Evolutionary conservation across 1,140 invertebrate species (phyloP).

Genomic region (Heliconius eleuchia): DNA sequence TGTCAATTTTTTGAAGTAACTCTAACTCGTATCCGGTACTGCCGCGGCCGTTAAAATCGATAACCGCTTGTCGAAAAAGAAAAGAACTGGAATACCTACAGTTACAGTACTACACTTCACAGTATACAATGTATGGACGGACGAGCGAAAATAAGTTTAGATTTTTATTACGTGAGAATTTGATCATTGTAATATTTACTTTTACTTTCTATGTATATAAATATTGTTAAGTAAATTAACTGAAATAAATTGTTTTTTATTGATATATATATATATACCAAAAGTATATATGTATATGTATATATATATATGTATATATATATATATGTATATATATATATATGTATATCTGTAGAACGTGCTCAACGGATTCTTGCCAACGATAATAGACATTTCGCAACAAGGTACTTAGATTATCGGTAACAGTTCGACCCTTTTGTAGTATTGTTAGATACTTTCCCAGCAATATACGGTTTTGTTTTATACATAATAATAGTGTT

Average conservation of each 20-base stretch:
- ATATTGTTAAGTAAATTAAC: too few relatives aligned
- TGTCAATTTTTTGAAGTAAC: conserved; percentile 16
- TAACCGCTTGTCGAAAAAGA: conserved; percentile 36
- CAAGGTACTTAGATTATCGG: not conserved
- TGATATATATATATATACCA: too few relatives aligned
- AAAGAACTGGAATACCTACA: not conserved
- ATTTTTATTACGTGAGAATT: not conserved
- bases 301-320: not conserved
- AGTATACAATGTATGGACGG: not conserved
- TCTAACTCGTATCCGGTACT: conserved; percentile 3
- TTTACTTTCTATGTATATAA: not conserved
- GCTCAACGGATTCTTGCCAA: not conserved
- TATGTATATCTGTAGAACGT: conserved; percentile 8
- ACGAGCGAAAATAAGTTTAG: not conserved
- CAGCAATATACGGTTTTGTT: not conserved
- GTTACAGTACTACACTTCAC: not conserved
- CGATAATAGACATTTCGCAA: conserved; percentile 15
- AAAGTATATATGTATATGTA: too few relatives aligned
- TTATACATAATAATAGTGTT: conserved; percentile 14
- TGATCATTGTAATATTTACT: not conserved
- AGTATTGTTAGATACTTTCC: conserved; percentile 15
- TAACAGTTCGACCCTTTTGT: not conserved
- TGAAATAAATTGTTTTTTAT: too few relatives aligned
- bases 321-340: not conserved
- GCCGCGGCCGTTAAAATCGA: conserved; percentile 39